Percentiles rank a stretch among this genome's conserved stretches.
Conservation (phyloP, 1,140 invertebrate species). For the Matsumurasca onukii region DNA sequence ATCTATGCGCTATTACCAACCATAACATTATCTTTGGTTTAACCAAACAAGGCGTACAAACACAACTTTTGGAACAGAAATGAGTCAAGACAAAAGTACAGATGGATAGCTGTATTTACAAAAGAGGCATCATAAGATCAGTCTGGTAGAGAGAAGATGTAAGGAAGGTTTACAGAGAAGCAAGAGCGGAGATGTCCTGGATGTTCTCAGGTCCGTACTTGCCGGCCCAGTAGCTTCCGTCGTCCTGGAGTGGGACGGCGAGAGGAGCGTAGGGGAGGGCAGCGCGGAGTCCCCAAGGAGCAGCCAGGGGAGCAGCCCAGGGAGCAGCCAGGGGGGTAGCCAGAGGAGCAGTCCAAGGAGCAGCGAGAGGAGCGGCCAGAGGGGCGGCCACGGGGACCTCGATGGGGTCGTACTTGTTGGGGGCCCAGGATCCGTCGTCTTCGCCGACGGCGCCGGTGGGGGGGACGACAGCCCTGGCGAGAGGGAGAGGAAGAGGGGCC, state of each 20-base stretch:
- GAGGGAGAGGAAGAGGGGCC: too few relatives aligned
- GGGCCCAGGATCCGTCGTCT: constrained; percentile 3
- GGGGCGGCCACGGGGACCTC: constrained; percentile 8
- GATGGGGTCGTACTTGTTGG: constrained; percentile 8
- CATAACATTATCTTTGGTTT: too few relatives aligned
- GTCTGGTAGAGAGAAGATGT: not conserved
- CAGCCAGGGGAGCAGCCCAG: not conserved
- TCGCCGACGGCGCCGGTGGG: not conserved
- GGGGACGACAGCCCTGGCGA: not conserved
- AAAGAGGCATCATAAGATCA: not conserved
- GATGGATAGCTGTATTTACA: constrained; percentile 14
- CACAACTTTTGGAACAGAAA: too few relatives aligned
- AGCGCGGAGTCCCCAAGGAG: too few relatives aligned
- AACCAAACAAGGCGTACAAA: too few relatives aligned
- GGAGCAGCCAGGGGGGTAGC: constrained; percentile 4
- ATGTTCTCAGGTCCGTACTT: constrained; percentile 38
- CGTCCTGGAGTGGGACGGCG: constrained; percentile 26
- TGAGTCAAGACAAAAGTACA: not conserved
- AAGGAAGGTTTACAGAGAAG: too few relatives aligned
- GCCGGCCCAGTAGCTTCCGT: constrained; percentile 42
- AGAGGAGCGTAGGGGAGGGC: constrained; percentile 15
- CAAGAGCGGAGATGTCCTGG: too few relatives aligned
- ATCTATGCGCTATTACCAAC: too few relatives aligned
- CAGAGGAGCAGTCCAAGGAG: constrained; percentile 11
- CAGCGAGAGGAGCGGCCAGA: not conserved